Evolutionary conservation across 2,797 vertebrate species (phyloP), one percentile per base, ranked within the genome.

Genomic region (Sternotherus odoratus): DNA sequence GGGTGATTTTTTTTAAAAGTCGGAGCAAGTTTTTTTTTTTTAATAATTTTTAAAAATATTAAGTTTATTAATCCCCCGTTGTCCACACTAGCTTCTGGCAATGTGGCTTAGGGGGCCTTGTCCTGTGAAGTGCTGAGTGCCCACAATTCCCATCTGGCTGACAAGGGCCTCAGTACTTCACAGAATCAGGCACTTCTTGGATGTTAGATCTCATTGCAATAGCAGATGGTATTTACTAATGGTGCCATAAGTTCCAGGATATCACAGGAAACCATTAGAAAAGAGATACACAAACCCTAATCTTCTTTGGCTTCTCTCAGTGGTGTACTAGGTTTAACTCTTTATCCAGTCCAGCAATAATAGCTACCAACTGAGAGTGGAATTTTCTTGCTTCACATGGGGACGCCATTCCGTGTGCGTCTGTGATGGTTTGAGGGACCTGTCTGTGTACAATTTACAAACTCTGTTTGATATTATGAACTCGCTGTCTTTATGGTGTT

Each of bases 211-310:
- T 36, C 93, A 51, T 81, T 75, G 51, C 1, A 10, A 49, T 26
- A 89, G 60, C 51, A 77, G 1, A 5, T 91, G 49, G 33, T 33
- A 53, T 56, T 89, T 91, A 78, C 26, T 82, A 81, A 48, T 1
- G 1, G n/a, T 87, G 48, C 79, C 82, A 72, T 91, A 80, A 80
- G 82, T 91, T 56, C 75, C 57, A 69, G 86, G 92, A 93, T 84
- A 28, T 17, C 66, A n/a, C 66, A 9, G 79, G 78, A 93, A 77
- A 81, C 53, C 72, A 15, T 94, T 36, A 72, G 48, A 39, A 88
- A 87, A 90, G 50, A 85, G 26, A 36, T 6, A 50, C 26, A 77
- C 26, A 83, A 8, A 8, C 2, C 28, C 10, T 54, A 36, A 86
- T 60, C 82, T 91, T 86, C 50, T 77, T 89, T 39, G 54, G 66